Evolutionary conservation across 2,797 vertebrate genomes (phyloP), one percentile per base, ranked within the genome.

Genomic region (Acrossocheilus wenchowensis): DNA sequence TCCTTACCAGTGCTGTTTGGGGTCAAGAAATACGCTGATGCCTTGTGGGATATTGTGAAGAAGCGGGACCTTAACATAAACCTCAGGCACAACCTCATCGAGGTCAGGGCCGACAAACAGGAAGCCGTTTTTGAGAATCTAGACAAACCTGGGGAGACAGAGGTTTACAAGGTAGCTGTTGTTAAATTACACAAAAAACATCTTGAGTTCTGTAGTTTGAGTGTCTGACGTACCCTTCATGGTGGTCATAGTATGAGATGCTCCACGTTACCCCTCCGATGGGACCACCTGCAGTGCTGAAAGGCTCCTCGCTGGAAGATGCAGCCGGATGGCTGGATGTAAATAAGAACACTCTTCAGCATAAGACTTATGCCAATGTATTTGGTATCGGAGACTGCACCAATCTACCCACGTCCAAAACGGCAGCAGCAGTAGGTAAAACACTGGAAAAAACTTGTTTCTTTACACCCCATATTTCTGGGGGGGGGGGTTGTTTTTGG

Each of bases 361-460:
- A 99, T 69, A 97, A 93, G 50, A 97, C 89, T 23, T 99, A 97
- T 86, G 94, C 95, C 6, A 99, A 99, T 48, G 96, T 99, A 54
- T 99, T 99, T 93, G 98, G 97, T 23, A 99, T 99, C 8, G 98
- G 98, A 89, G 98, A 99, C 92, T 99, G 98, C 86, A 99, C 98
- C 87, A 99, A 94, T 87, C 95, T 99, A 36, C 98, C 98, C 2
- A 99, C 98, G 0, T 94, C 98, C 19, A 99, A 96, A 95, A 99
- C 98, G 0, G 97, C 91, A 2, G 98, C 98, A 23, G 98, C 98
- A 39, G 93, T 98, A 15, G 98, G 98, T 99, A 92, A 94, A 95
- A 87, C 12, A 79, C 30, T 0, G 39, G 30, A 14, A 81, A 74
- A 23, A 34, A 14, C 0, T 11, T 2, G 17, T 1, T 10, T 36